Base-by-base conservation (phyloP, 2,113 vertebrate genomes). In the Alethe castanea region DNA sequence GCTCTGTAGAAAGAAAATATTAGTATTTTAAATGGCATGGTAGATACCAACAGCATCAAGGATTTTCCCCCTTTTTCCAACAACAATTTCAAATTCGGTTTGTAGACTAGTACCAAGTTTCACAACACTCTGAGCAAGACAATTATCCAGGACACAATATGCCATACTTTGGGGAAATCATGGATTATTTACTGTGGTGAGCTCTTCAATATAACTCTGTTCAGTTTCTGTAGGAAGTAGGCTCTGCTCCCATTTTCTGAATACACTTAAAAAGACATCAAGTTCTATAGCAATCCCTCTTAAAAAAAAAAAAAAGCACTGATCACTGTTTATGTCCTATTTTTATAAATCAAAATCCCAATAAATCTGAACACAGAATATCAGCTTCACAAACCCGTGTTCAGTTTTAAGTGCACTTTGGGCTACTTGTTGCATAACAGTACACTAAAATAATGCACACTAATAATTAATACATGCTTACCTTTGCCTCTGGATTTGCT, bases 401-500 rank as follows among this genome's bases (percentile, higher is more conserved):
- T 67, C 35, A 66, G 33, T 59, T 62, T 72, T 24, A 66, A 33
- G 6, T 12, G 6, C n/a, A 40, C 18, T 62, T 62, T 28, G 59
- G 19, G 54, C 13, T 44, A 47, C 40, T 60, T 35, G 56, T 42
- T 70, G 35, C 18, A 4, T 11, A 90, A 35, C 5, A 70, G 26
- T 19, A 62, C 73, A 81, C 14, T 31, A 44, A 93, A 93, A 88
- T 29, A 52, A 72, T 5, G 5, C 36, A 56, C 25, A 50, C 28
- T 42, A 69, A 57, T 25, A 56, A 84, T 40, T 18, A 64, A n/a
- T 35, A 69, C 78, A 79, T 69, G 57, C 91, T 94, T 98, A 99
- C 99, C 99, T 99, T 99, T 94, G 99, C 99, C 95, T 99, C 99
- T 18, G 97, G 99, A 97, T 99, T 99, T 26, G 99, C 99, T 94